Evolutionary conservation across 2,113 vertebrate species (phyloP).

Genomic region (Ardeotis arabs): DNA sequence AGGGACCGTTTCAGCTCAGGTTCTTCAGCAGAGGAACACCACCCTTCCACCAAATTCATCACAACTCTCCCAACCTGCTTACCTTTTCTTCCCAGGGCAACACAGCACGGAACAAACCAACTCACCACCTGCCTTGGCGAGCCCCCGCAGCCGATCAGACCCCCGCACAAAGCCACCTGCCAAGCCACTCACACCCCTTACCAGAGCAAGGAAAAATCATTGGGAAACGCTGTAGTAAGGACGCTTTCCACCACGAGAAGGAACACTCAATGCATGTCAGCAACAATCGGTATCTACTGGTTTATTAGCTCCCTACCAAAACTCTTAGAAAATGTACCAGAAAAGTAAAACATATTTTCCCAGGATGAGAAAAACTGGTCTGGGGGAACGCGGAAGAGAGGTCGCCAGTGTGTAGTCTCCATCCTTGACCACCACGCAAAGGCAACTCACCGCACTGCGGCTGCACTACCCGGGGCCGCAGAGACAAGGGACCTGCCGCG

Average conservation of each 20-base stretch:
- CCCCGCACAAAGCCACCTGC: neutral
- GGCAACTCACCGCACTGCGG: rapidly evolving
- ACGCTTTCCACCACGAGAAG: neutral
- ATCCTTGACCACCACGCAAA: neutral
- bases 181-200: neutral
- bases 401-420: neutral
- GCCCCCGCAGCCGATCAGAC: neutral
- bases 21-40: neutral
- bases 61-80: neutral
- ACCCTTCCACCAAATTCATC: neutral
- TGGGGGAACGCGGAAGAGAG: neutral
- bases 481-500: neutral
- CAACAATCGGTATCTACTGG: rapidly evolving
- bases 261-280: rapidly evolving
- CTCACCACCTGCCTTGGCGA: neutral
- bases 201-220: neutral
- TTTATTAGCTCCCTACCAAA: neutral
- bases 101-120: rapidly evolving
- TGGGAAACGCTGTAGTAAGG: neutral
- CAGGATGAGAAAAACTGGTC: neutral
- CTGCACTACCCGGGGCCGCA: too few relatives aligned
- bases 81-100: neutral
- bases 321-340: neutral
- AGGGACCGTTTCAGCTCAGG: neutral
- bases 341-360: neutral